Evolutionary conservation across 1,140 invertebrate genomes (phyloP), one percentile per base, ranked within the genome.

Genomic region (Cydia strobilella): DNA sequence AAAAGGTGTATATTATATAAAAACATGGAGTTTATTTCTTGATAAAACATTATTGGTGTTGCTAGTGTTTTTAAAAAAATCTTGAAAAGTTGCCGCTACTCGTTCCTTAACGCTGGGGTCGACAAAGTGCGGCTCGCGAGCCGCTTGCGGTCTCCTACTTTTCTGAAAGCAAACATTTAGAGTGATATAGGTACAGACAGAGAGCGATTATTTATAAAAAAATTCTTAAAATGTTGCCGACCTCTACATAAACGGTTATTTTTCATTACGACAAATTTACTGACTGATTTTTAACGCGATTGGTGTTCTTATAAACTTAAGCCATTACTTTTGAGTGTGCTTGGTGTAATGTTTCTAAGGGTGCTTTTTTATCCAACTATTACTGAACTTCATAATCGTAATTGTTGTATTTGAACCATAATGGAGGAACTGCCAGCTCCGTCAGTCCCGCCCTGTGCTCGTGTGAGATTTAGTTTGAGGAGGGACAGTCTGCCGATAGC

Each of bases 401-500:
- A 23, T 12, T 12, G 54, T n/a, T 59, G 54, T 18, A 23, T 59
- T 2, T 59, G 20, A 59, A 59, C 54, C 20, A 59, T 23, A 10
- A 72, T 72, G 71, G 71, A 48, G 39, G 71, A 23, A 10, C 18
- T 72, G 71, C 15, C n/a, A 35, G 65, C 27, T 18, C 25, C 31
- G 7, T 18, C 27, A 12, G 20, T 63, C 13, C 20, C 20, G 6
- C 2, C 2, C 18, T 35, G 15, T 69, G 27, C 45, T 25, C 39
- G 71, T 23, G 78, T 86, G 13, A 75, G 81, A 51, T 90, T 85
- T 83, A 76, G 79, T 20, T 69, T 89, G 7, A 80, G 90, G 35
- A 76, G 89, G 7, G 90, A 91, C 31, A 92, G 90, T 74, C 78
- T 91, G 4, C 89, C 90, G 7, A 69, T 92, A 69, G 84, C 83